A percentile compares a stretch with the other conserved stretches of the same genome.
Evolutionary conservation across 2,888 invertebrate genomes (phyloP).

Genomic region (Macropis europaea): DNA sequence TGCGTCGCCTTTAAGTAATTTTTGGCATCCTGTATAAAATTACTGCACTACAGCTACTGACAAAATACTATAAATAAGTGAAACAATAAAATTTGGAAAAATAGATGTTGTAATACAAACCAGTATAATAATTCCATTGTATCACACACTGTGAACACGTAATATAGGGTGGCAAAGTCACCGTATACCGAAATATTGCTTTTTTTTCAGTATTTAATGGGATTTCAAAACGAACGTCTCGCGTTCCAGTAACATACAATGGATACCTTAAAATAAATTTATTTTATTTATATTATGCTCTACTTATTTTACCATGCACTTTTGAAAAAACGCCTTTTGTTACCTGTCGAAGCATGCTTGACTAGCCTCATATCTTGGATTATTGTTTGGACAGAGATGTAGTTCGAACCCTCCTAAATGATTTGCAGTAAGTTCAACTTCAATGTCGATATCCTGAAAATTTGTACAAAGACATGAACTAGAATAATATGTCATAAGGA

Average conservation of each 20-base stretch:
- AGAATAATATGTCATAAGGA: too few relatives aligned
- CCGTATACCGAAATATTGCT: constrained; percentile 85
- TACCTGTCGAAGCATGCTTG: constrained; percentile 92
- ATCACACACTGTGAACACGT: constrained; percentile 94
- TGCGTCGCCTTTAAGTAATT: too few relatives aligned
- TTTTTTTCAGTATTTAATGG: constrained; percentile 87
- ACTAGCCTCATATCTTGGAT: constrained; percentile 87
- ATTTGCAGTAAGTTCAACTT: constrained; percentile 93
- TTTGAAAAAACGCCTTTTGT: neutral
- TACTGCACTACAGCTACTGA: too few relatives aligned
- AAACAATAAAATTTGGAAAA: too few relatives aligned
- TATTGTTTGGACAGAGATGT: constrained; percentile 92
- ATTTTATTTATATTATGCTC: neutral
- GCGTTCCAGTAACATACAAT: constrained; percentile 87
- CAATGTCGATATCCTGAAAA: constrained; percentile 88
- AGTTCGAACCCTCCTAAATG: constrained; percentile 93
- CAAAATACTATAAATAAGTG: too few relatives aligned
- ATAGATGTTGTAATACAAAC: constrained; percentile 73
- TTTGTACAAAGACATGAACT: neutral
- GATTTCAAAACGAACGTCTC: constrained; percentile 86
- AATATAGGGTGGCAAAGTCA: constrained; percentile 89
- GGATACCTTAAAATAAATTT: constrained; percentile 82
- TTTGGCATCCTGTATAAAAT: too few relatives aligned
- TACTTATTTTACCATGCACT: neutral
- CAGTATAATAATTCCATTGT: constrained; percentile 96